Base-by-base conservation (phyloP, 2,797 vertebrate genomes). In the Kryptopterus vitreolus region DNA sequence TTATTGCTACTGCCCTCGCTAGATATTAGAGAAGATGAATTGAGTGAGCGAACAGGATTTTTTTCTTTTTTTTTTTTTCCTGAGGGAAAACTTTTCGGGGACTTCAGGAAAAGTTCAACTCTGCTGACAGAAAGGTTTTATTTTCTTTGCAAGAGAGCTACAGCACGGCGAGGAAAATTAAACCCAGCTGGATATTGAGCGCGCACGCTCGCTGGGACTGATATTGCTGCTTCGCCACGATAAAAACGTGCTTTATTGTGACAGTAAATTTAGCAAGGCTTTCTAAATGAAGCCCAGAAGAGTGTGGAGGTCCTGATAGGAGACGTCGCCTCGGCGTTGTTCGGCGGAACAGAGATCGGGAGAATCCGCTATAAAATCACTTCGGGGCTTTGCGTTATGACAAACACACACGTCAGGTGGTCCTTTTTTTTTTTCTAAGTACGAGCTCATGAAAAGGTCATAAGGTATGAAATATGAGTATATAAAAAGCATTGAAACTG, bases 241-340 rank as follows among this genome's bases (percentile, higher is more conserved):
- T 48, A 31, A 66, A 2, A 74, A 12, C 4, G 6, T 4, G 38
- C 58, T 62, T 85, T 63, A 83, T 79, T 76, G 59, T 68, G 0
- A 61, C 77, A 57, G 81, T 82, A 80, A 83, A 79, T 77, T 83
- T 77, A 69, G 46, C 53, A 16, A 66, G 63, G 12, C 6, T 29
- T 35, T 10, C 20, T 73, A 22, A 57, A 72, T 33, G 31, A 55
- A 82, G 55, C 68, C 66, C 43, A 69, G 66, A 35, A 53, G 50
- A 71, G 50, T 13, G 0, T 35, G 29, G 69, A 53, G 69, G 69
- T 35, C 29, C 69, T 35, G 50, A 33, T 8, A 29, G 29, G 26
- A 22, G 68, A 71, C 26, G 22, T 52, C 26, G 1, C 2, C 3
- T 18, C 20, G 11, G 33, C 1, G 46, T 18, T 20, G 65, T 68